Conservation (phyloP, 2,113 vertebrate genomes). For the Megalops atlanticus region DNA sequence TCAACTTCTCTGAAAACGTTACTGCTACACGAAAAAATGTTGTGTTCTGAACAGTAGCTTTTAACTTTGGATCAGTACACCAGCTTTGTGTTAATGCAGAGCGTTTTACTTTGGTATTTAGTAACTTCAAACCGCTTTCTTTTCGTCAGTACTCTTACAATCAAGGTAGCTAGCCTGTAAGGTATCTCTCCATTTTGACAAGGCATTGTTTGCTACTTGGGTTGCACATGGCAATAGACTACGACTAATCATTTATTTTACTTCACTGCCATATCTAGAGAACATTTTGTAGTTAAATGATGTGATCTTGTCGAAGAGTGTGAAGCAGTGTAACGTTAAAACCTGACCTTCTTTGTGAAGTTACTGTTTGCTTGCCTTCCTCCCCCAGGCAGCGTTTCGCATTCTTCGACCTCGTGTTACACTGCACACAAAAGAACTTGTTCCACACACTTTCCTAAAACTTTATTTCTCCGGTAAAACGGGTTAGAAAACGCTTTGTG, state of each 20-base stretch:
- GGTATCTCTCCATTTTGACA: conserved; percentile 11
- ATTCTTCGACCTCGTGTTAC: conserved; percentile 74
- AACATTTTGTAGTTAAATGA: neutral
- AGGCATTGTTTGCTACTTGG: neutral
- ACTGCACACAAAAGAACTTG: conserved; percentile 63
- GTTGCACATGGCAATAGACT: neutral
- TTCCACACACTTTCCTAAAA: conserved; percentile 43
- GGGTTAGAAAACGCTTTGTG: neutral
- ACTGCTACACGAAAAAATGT: neutral
- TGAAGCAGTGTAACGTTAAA: neutral
- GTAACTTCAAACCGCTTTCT: conserved; percentile 3
- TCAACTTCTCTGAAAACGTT: neutral
- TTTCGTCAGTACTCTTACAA: neutral
- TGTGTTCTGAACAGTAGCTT: neutral
- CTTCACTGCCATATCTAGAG: neutral
- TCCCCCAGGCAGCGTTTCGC: conserved; percentile 47
- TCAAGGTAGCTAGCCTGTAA: conserved; percentile 1
- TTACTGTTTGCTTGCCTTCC: conserved; percentile 58
- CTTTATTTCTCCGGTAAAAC: neutral
- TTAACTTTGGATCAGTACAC: neutral
- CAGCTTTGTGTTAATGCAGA: neutral
- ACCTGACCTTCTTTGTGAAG: conserved; percentile 68
- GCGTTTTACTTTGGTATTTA: no score
- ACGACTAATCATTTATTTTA: neutral
- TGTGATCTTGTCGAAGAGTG: neutral